Conservation (phyloP, 2,888 invertebrate genomes). For the Aleiodes leptofemur region DNA sequence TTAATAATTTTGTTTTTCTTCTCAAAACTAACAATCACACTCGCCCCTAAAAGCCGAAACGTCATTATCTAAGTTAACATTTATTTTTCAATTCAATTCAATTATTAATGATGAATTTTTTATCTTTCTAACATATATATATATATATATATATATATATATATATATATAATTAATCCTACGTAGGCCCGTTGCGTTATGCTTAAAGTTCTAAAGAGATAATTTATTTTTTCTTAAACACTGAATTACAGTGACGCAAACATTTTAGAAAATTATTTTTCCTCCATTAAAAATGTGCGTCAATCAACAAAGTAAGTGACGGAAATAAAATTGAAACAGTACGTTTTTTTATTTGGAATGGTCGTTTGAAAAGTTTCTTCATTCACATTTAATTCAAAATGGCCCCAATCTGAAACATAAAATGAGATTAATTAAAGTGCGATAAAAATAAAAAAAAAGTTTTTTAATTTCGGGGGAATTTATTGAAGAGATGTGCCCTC, state of each 20-base stretch:
- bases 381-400: conserved; percentile 68
- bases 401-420: conserved; percentile 70
- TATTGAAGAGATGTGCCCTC: too few relatives aligned
- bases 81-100: conserved; percentile 45
- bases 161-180: conserved; percentile 62
- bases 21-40: conserved; percentile 28
- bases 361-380: conserved; percentile 65
- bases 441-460: conserved; percentile 3
- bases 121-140: conserved; percentile 48
- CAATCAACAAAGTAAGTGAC: conserved; percentile 25
- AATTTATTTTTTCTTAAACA: too few relatives aligned
- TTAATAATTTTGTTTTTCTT: conserved; percentile 2
- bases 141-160: conserved; percentile 45
- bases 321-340: conserved; percentile 27
- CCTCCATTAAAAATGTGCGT: neutral
- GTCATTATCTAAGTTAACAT: conserved; percentile 51
- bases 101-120: conserved; percentile 34
- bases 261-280: conserved; percentile 17
- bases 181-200: conserved; percentile 64
- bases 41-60: conserved; percentile 49
- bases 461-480: neutral
- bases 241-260: conserved; percentile 8
- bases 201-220: conserved; percentile 63
- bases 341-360: conserved; percentile 19
- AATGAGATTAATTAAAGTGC: conserved; percentile 15